A percentile compares a stretch with the other conserved stretches of the same genome.
Evolutionary conservation across 92 coral and sea anemone genomes (phyloP).

Genomic region (Pocillopora meandrina): DNA sequence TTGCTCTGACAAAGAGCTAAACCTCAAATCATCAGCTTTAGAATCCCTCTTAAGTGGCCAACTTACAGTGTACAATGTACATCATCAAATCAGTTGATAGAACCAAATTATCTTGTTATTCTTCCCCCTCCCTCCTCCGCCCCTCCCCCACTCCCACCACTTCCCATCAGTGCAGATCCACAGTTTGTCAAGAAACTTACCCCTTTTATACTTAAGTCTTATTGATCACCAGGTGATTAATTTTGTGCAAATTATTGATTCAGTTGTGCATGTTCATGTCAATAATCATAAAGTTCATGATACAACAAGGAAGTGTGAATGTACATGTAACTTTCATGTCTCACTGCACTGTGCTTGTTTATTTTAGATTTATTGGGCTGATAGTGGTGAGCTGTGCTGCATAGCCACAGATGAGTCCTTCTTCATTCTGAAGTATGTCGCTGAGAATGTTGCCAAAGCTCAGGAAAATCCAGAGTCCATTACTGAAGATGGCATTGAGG

Average conservation of each 20-base stretch:
- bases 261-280: too few species aligned
- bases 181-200: too few species aligned
- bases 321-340: neutral
- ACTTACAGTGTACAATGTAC: too few species aligned
- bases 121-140: too few species aligned
- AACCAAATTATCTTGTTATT: too few species aligned
- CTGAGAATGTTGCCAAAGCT: conserved; percentile 86
- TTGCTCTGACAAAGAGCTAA: too few species aligned
- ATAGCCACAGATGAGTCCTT: conserved; percentile 93
- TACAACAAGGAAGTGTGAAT: neutral
- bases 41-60: too few species aligned
- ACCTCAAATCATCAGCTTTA: too few species aligned
- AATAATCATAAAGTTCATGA: neutral
- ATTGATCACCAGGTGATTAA: too few species aligned
- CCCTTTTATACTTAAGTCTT: neutral
- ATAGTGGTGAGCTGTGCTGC: conserved; percentile 97
- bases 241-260: neutral
- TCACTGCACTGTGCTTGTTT: neutral
- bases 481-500: conserved; percentile 96
- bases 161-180: too few species aligned
- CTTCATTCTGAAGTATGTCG: conserved; percentile 80
- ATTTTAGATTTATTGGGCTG: conserved; percentile 88
- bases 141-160: too few species aligned
- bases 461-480: conserved; percentile 83
- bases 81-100: too few species aligned